phyloP scores from a whole-genome alignment of 1,140 invertebrate genomes.

The Pentalonia nigronervosa region DNA sequence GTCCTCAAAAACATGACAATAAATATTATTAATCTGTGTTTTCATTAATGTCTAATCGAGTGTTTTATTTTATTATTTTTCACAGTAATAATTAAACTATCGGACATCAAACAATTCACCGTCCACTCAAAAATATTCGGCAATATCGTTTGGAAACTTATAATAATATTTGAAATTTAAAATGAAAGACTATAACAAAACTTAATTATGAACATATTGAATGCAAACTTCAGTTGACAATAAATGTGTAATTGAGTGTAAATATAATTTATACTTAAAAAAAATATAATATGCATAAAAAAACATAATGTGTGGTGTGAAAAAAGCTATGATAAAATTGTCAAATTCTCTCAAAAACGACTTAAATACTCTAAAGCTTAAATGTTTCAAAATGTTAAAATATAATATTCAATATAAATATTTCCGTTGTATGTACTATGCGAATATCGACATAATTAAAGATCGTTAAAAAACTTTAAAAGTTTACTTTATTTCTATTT shows the following conservation, averaged over 20 bases:
- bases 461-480: background rate
- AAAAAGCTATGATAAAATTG: background rate
- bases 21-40: too few relatives aligned
- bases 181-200: background rate
- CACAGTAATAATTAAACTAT: background rate
- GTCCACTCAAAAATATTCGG: conserved; percentile 33
- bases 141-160: conserved; percentile 30
- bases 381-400: background rate
- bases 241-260: background rate
- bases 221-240: background rate
- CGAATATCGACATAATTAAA: background rate
- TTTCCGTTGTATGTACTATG: background rate
- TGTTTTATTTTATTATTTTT: background rate
- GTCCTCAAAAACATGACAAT: background rate
- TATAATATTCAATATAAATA: background rate
- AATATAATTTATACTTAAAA: background rate
- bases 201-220: background rate
- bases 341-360: background rate
- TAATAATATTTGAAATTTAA: background rate
- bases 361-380: background rate
- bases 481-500: background rate
- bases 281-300: background rate
- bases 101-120: conserved; percentile 41
- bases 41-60: background rate
- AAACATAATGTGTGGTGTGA: background rate